A percentile compares a stretch with the other conserved stretches of the same genome.
Evolutionary conservation across 2,888 invertebrate genomes (phyloP).

Genomic region (Drosophila helvetica): DNA sequence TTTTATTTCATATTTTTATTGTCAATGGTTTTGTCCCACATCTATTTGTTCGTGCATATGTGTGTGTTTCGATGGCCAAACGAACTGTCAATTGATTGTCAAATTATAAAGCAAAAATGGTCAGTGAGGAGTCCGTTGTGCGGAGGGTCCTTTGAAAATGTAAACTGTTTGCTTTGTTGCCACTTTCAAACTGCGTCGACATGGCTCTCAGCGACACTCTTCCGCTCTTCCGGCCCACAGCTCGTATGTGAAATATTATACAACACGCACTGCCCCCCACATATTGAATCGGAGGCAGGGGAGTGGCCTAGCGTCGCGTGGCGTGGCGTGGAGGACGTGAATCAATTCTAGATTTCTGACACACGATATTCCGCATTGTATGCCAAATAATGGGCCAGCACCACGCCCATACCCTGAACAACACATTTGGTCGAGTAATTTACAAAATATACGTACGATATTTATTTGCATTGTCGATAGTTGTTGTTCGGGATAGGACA

Average conservation of each 20-base stretch:
- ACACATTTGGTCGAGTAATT: slow-evolving; percentile 53
- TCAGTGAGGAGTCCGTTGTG: slow-evolving; percentile 28
- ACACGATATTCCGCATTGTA: slow-evolving; percentile 67
- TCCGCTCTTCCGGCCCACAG: slow-evolving; percentile 66
- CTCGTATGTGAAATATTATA: slow-evolving; percentile 69
- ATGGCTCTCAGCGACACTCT: slow-evolving; percentile 40
- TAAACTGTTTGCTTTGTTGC: slow-evolving; percentile 65
- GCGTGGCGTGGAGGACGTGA: slow-evolving; percentile 9
- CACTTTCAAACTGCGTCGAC: slow-evolving; percentile 59
- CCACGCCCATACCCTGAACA: slow-evolving; percentile 51
- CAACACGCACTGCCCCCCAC: slow-evolving; percentile 44
- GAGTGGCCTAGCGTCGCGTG: too few relatives aligned
- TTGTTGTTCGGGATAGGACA: slow-evolving; percentile 36
- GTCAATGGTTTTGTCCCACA: slow-evolving; percentile 65
- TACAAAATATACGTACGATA: slow-evolving; percentile 52
- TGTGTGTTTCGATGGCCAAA: slow-evolving; percentile 69
- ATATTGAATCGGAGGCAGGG: slow-evolving; percentile 15
- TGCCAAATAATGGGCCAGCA: slow-evolving; percentile 29
- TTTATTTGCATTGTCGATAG: slow-evolving; percentile 79
- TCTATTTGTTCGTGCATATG: slow-evolving; percentile 34
- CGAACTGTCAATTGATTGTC: slow-evolving; percentile 80
- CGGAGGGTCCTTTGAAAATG: slow-evolving; percentile 58
- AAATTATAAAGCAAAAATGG: slow-evolving; percentile 71
- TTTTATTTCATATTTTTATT: slow-evolving; percentile 48
- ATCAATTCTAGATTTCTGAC: slow-evolving; percentile 61